These are phyloP conservation scores for Orthonyx spaldingii DNA, from an alignment of 2,113 vertebrate genomes.

Conservation along the genomic window DNA sequence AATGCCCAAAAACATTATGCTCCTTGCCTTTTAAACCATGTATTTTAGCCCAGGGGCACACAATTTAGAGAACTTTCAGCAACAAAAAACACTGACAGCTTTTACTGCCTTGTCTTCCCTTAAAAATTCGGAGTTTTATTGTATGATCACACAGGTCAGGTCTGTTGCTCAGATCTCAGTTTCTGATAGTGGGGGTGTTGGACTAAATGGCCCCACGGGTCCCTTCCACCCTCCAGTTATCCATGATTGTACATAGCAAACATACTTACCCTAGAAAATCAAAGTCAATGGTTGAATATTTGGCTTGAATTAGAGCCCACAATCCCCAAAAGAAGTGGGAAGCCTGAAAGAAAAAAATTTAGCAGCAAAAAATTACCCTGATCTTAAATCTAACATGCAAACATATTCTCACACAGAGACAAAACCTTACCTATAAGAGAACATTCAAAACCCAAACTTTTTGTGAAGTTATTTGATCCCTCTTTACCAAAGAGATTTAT, in stretches of 20 bases:
- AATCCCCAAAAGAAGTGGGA: slow-evolving; percentile 98
- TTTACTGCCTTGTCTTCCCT: background rate
- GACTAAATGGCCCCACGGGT: background rate
- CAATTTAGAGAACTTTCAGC: background rate
- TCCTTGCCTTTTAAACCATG: background rate
- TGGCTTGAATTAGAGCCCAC: slow-evolving; percentile 97
- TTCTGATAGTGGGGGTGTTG: background rate
- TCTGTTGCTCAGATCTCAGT: background rate
- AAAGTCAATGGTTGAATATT: slow-evolving; percentile 96
- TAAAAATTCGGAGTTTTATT: background rate
- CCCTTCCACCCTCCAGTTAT: background rate
- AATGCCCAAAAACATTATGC: background rate
- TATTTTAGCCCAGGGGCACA: background rate
- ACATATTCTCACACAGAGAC: background rate
- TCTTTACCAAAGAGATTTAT: background rate
- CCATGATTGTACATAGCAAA: background rate
- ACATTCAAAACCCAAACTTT: background rate
- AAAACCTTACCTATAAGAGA: background rate
- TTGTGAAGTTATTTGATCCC: background rate
- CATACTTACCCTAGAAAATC: slow-evolving; percentile 91
- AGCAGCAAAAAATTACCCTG: background rate
- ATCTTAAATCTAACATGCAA: background rate
- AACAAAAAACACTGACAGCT: background rate
- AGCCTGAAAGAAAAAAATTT: slow-evolving; percentile 73
- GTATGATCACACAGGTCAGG: background rate